Percentiles rank a stretch among this genome's conserved stretches.
Evolutionary conservation across 2,113 vertebrate genomes (phyloP).

Genomic region (Colius striatus): DNA sequence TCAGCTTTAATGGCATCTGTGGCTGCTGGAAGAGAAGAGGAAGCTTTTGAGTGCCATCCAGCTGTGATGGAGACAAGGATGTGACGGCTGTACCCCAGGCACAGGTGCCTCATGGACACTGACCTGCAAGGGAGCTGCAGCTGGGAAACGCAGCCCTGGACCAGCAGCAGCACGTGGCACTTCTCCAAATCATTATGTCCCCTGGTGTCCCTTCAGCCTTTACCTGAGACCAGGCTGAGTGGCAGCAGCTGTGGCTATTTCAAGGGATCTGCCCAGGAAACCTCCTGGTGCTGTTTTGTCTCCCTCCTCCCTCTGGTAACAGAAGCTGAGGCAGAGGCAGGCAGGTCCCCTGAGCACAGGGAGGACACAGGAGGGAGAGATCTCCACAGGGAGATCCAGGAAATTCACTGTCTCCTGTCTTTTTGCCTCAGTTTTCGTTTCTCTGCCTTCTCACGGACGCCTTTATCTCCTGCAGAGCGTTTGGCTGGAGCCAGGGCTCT

Average conservation of each 20-base stretch:
- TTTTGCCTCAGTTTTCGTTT: slow-evolving; percentile 34
- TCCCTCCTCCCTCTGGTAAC: no score
- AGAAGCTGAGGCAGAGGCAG: rapidly evolving
- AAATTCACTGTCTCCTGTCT: background rate
- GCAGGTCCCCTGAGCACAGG: rapidly evolving
- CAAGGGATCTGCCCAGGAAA: background rate
- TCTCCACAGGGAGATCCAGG: background rate
- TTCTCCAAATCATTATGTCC: background rate
- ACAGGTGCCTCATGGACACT: rapidly evolving
- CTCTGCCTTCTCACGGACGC: background rate
- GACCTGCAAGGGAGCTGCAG: background rate
- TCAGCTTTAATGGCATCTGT: slow-evolving; percentile 26
- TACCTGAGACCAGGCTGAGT: background rate
- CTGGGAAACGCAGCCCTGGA: background rate
- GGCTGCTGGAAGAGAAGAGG: background rate
- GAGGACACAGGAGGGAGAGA: background rate
- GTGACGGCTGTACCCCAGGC: rapidly evolving
- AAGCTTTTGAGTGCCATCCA: rapidly evolving
- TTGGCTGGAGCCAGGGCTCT: slow-evolving; percentile 1
- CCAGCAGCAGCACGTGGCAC: rapidly evolving
- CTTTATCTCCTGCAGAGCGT: slow-evolving; percentile 29
- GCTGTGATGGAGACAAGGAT: rapidly evolving
- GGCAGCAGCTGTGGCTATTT: background rate
- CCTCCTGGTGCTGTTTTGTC: background rate
- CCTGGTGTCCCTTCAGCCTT: background rate